These are phyloP conservation scores for Tinea pellionella DNA, from an alignment of 2,888 invertebrate species.

Conservation along the genomic window DNA sequence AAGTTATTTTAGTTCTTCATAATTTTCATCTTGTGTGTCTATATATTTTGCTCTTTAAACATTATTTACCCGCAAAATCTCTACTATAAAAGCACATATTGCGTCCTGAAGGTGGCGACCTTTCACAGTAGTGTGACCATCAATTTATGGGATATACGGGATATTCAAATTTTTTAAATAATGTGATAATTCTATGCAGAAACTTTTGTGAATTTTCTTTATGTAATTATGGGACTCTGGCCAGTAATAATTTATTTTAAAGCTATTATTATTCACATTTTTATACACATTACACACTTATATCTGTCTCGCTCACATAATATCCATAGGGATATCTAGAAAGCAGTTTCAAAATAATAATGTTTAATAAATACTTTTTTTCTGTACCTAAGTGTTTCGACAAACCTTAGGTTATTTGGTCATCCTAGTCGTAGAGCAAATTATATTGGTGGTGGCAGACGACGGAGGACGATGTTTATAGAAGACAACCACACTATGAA, in stretches of 20 bases:
- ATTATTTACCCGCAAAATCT: background rate
- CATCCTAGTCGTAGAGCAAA: background rate
- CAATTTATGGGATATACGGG: background rate
- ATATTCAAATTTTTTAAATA: background rate
- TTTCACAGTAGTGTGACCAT: background rate
- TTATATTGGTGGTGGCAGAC: conserved; percentile 4
- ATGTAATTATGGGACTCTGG: no score
- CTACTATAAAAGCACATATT: background rate
- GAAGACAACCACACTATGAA: conserved; percentile 8
- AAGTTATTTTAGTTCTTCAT: background rate
- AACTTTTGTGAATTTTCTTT: no score
- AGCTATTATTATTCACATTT: no score
- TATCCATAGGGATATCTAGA: no score
- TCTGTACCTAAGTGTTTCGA: no score
- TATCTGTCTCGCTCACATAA: no score
- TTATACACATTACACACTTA: no score
- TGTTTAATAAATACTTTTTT: no score
- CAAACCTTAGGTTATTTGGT: no score
- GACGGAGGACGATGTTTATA: background rate
- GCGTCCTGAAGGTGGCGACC: background rate
- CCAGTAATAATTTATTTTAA: no score
- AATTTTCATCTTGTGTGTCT: background rate
- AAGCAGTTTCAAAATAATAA: no score
- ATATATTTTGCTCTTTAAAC: background rate
- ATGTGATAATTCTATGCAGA: no score